Conservation (phyloP, 2,113 vertebrate genomes). For the Neodontobutis hainanensis region DNA sequence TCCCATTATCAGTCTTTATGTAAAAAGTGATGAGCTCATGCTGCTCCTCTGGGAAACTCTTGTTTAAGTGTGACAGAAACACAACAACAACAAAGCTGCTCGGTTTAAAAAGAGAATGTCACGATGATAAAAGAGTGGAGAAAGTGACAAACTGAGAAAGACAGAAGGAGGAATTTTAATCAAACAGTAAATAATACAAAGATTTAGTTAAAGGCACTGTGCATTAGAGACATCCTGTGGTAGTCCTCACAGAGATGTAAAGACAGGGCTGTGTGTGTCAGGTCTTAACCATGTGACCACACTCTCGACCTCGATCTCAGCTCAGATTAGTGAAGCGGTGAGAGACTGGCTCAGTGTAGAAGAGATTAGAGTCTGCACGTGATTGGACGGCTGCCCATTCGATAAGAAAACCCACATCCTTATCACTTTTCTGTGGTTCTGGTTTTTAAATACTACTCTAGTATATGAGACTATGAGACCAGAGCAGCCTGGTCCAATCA, state of each 20-base stretch:
- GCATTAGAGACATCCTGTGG: no score
- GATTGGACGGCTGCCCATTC: slow-evolving; percentile 52
- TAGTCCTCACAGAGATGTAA: neutral
- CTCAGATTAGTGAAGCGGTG: slow-evolving; percentile 59
- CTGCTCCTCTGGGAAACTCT: slow-evolving; percentile 25
- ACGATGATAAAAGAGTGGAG: no score
- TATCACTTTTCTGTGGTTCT: neutral
- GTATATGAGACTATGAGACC: no score
- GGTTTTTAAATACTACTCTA: neutral
- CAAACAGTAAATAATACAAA: no score
- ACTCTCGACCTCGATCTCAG: slow-evolving; percentile 70
- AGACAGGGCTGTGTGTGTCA: slow-evolving; percentile 15
- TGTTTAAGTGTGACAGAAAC: neutral
- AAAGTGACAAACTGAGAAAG: neutral
- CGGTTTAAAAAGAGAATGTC: neutral
- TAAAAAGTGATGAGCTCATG: slow-evolving; percentile 51
- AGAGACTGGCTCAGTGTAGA: no score
- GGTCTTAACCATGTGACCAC: slow-evolving; percentile 58
- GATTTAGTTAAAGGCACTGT: no score
- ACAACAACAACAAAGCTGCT: neutral
- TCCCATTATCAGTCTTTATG: slow-evolving; percentile 55
- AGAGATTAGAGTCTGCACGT: slow-evolving; percentile 57
- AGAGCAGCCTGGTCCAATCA: no score
- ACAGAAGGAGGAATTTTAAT: no score
- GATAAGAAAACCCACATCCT: neutral